Base-by-base conservation (phyloP, 2,113 vertebrate genomes). In the Tretioscincus oriximinensis region DNA sequence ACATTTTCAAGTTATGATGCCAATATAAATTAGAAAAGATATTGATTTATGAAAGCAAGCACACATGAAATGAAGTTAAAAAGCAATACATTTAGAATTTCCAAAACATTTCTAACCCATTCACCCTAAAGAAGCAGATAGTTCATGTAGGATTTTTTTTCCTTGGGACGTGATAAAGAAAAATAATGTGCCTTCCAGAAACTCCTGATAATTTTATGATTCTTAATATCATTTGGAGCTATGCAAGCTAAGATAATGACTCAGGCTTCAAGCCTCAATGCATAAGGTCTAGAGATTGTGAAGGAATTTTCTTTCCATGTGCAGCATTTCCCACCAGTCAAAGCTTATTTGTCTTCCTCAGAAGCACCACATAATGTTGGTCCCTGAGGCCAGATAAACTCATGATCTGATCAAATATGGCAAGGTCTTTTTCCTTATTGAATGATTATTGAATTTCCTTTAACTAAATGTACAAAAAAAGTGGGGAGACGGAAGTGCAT, bases 161-260 rank as follows among this genome's bases (percentile, higher is more conserved):
- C 16, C 29, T 83, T 83, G 29, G 77, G 66, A 85, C n/a, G 70
- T 83, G 81, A 85, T 16, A 29, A 41, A 84, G 77, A 74, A 58
- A 79, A 72, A 75, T 29, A 31, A 47, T 61, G n/a, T 64, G 72
- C 65, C 54, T 80, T 75, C 64, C 31, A 84, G 72, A 88, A 86
- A 3, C 10, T 54, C 76, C 85, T 86, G n/a, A 24, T 83, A 84
- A 76, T 0, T 1, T 76, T 87, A 83, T 10, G 29, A 65, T 87
- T 3, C 67, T 74, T 73, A 85, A 91, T 85, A 84, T 79, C 49
- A 82, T 91, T 83, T 87, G 18, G 26, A 73, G 8, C 76, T 81
- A 68, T 78, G 26, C 76, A 89, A 85, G 66, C 18, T 85, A 73
- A 87, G 29, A 79, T 10, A 69, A 60, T 0, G 22, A 81, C 49